Evolutionary conservation across 2,888 invertebrate species (phyloP).

Genomic region (Pristionchus exspectatus): DNA sequence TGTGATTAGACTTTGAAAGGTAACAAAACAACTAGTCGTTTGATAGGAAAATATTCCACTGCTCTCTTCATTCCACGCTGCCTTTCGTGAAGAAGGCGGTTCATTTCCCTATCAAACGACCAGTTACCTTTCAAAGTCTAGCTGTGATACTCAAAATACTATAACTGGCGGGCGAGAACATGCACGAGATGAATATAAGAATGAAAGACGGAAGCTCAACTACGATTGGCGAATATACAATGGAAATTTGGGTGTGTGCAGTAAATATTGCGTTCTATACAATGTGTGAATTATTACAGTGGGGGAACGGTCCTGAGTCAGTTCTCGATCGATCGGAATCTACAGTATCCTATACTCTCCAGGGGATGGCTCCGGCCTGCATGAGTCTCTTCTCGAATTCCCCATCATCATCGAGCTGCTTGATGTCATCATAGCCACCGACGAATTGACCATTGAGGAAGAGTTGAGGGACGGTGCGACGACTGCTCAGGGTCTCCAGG

Average conservation of each 20-base stretch:
- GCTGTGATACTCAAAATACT: background rate
- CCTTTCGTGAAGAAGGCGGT: too few species aligned
- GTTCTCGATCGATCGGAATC: background rate
- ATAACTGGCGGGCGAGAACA: background rate
- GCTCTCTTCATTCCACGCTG: too few species aligned
- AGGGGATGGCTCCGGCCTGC: slow-evolving; percentile 54
- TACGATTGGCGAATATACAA: background rate
- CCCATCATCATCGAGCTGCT: slow-evolving; percentile 50
- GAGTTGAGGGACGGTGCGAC: slow-evolving; percentile 69
- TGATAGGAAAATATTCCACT: too few species aligned
- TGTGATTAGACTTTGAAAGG: background rate
- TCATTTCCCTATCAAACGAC: too few species aligned
- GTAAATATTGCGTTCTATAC: slow-evolving; percentile 11
- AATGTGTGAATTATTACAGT: slow-evolving; percentile 26
- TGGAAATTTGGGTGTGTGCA: background rate
- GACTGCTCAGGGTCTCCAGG: slow-evolving; percentile 66
- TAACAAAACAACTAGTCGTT: too few species aligned
- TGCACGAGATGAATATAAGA: background rate
- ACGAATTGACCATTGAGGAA: slow-evolving; percentile 69
- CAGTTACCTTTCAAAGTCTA: too few species aligned
- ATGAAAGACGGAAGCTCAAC: slow-evolving; percentile 36
- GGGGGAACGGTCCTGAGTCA: slow-evolving; percentile 3
- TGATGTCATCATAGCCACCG: slow-evolving; percentile 62
- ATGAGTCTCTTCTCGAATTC: slow-evolving; percentile 55
- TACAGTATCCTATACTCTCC: slow-evolving; percentile 36